Conservation (phyloP, 2,113 vertebrate species). For the Platysteira castanea region DNA sequence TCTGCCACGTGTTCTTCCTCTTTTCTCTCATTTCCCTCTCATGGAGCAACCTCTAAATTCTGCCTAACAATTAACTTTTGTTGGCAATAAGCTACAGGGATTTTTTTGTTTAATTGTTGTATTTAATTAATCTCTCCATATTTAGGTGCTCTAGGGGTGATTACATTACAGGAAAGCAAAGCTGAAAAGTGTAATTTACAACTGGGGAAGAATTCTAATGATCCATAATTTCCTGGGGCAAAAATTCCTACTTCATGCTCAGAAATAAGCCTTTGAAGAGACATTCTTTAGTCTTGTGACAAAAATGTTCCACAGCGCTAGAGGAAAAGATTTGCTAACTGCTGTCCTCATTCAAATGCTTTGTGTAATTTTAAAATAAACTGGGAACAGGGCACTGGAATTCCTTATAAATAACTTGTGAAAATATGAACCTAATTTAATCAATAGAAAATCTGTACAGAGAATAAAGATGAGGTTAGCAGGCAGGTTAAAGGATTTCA, state of each 20-base stretch:
- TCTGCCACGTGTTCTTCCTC: background rate
- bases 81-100: background rate
- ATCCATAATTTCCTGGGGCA: slow-evolving; percentile 13
- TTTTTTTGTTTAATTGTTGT: background rate
- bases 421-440: background rate
- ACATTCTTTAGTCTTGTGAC: background rate
- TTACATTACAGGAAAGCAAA: background rate
- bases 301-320: background rate
- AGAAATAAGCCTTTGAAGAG: slow-evolving; percentile 5
- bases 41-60: background rate
- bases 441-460: background rate
- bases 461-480: background rate
- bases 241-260: slow-evolving; percentile 8
- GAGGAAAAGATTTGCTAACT: slow-evolving; percentile 30
- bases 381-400: background rate
- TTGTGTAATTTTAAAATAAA: background rate
- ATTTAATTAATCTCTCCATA: slow-evolving; percentile 10
- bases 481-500: background rate
- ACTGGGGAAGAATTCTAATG: background rate
- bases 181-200: background rate
- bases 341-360: background rate
- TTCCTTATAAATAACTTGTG: background rate
- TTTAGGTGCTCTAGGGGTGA: background rate
- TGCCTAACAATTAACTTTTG: background rate
- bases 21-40: background rate